These are phyloP conservation scores for Eurytoma adleriae DNA, from an alignment of 2,888 invertebrate genomes.

Conservation along the genomic window DNA sequence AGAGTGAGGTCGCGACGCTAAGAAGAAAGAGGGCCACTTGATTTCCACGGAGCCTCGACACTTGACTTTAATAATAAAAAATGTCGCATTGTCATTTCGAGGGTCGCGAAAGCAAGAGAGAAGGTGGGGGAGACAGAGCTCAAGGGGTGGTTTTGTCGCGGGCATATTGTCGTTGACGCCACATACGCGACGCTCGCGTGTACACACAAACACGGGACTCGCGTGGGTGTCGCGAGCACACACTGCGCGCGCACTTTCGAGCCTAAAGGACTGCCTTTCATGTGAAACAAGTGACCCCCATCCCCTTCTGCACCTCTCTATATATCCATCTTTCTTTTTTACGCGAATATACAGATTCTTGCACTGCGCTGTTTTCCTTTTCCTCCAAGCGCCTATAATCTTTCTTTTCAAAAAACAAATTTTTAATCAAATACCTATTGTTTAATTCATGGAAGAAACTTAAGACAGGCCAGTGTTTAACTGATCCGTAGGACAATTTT, in stretches of 20 bases:
- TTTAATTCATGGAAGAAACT: no score
- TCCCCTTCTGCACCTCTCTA: not conserved
- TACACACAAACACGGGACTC: not conserved
- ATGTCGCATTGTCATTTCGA: constrained; percentile 68
- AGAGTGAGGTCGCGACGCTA: constrained; percentile 4
- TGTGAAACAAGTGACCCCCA: constrained; percentile 24
- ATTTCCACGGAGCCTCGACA: constrained; percentile 58
- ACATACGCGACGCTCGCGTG: not conserved
- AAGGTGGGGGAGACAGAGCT: constrained; percentile 43
- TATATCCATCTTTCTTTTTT: no score
- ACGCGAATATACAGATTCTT: no score
- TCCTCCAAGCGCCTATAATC: not conserved
- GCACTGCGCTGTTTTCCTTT: not conserved
- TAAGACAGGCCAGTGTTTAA: no score
- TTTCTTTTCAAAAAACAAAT: no score
- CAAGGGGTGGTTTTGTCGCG: constrained; percentile 59
- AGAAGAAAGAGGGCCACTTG: constrained; percentile 44
- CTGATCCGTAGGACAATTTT: no score
- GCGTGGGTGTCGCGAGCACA: not conserved
- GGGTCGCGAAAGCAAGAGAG: constrained; percentile 56
- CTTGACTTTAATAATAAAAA: constrained; percentile 71
- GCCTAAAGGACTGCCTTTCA: constrained; percentile 37
- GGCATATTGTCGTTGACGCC: constrained; percentile 9
- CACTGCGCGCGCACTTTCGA: no score
- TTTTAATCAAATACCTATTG: no score